Base-by-base conservation (phyloP, 2,888 invertebrate species). In the Autographa gamma region DNA sequence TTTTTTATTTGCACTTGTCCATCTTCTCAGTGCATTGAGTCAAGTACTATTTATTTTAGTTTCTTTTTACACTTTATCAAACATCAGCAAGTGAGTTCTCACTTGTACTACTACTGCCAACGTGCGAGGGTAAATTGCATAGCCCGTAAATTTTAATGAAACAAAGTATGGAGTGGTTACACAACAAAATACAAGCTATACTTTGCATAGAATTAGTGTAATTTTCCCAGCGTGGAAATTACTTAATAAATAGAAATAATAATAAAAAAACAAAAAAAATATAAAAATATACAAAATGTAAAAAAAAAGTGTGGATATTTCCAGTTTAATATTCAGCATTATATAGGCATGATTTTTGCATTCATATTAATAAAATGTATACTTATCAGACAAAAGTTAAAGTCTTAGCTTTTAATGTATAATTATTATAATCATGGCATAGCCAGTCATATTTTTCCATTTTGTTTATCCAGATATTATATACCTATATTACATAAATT, bases 191-290 rank as follows among this genome's bases (percentile, higher is more conserved):
- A 97, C 97, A 97, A 97, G 97, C 98, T 98, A 98, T 98, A 98
- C 98, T 98, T 98, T 98, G 98, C 98, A 98, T 98, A 97, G 97
- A 97, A 97, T 97, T 97, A 97, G 97, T 97, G 97, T 97, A 97
- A 97, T 97, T 97, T 97, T 97, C 97, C 97, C 96, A 96, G 96
- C 96, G 96, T 96, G 96, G 95, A 96, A 96, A 95, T 95, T 95
- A 96, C 95, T 95, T 88, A 89, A 89, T 89, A 90, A 86, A 86
- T 85, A 89, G 88, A 89, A 89, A 88, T 78, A 82, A 86, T 89
- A 86, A 89, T 86, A 86, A 85, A 89, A 86, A 87, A 87, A 87
- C 86, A 86, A 85, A 83, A 86, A 85, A 84, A 82, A 82, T 85
- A 83, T 71, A 73, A 67, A 81, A 82, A 78, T 71, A 73, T 48